These are phyloP conservation scores for Drosophila quasianomalipes DNA, from an alignment of 2,888 invertebrate species.

Conservation along the genomic window DNA sequence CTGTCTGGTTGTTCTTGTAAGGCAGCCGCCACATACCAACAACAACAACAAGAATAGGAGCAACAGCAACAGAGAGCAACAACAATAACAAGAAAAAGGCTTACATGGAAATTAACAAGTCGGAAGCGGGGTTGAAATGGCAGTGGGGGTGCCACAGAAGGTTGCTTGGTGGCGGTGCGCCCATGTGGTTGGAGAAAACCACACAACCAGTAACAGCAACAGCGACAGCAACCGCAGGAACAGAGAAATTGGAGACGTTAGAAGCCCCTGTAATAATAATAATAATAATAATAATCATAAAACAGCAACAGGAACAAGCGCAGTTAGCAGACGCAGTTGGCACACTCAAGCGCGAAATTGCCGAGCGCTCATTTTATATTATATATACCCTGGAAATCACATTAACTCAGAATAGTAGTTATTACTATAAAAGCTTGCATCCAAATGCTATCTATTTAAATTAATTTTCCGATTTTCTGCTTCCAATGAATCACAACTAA, in stretches of 20 bases:
- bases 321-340: slow-evolving; percentile 40
- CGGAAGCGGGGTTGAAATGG: slow-evolving; percentile 1
- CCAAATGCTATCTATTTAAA: background rate
- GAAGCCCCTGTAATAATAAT: slow-evolving; percentile 15
- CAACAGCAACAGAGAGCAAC: slow-evolving; percentile 37
- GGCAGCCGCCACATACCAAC: slow-evolving; percentile 15
- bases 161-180: slow-evolving; percentile 52
- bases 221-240: slow-evolving; percentile 1
- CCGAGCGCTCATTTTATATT: slow-evolving; percentile 24
- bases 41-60: slow-evolving; percentile 21
- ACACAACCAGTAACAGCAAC: background rate
- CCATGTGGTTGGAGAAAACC: slow-evolving; percentile 38
- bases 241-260: slow-evolving; percentile 1
- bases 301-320: slow-evolving; percentile 49
- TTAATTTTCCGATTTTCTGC: background rate
- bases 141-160: slow-evolving; percentile 6
- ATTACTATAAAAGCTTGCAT: too few relatives aligned
- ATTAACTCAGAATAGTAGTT: background rate
- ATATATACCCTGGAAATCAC: slow-evolving; percentile 17
- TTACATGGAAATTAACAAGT: slow-evolving; percentile 65
- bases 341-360: slow-evolving; percentile 41
- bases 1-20: slow-evolving; percentile 19
- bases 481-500: background rate
- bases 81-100: slow-evolving; percentile 62
- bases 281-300: slow-evolving; percentile 57